phyloP scores from a whole-genome alignment of 1,140 invertebrate species.

The Teleopsis dalmanni region DNA sequence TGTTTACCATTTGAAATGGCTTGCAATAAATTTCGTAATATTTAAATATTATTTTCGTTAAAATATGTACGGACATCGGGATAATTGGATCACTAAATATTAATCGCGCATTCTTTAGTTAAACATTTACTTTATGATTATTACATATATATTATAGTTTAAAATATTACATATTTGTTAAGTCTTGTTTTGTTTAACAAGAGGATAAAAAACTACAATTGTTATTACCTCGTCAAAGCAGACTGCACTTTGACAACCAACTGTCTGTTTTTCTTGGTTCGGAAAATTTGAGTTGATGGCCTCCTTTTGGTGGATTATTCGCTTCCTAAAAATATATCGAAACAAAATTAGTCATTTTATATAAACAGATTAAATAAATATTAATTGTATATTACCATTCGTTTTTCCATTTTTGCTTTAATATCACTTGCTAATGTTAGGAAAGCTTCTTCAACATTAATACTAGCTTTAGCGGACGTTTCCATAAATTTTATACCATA shows the following conservation, averaged over 20 bases:
- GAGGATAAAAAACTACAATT: slow-evolving; percentile 40
- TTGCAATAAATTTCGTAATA: too few relatives aligned
- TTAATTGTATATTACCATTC: slow-evolving; percentile 65
- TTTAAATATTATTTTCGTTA: too few relatives aligned
- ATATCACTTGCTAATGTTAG: slow-evolving; percentile 89
- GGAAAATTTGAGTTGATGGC: slow-evolving; percentile 58
- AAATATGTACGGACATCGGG: too few relatives aligned
- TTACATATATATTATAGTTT: slow-evolving; percentile 9
- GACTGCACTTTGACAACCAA: slow-evolving; percentile 63
- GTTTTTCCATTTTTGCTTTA: slow-evolving; percentile 92
- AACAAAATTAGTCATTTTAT: not conserved
- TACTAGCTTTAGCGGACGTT: slow-evolving; percentile 84
- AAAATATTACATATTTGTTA: slow-evolving; percentile 10
- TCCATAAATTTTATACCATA: slow-evolving; percentile 93
- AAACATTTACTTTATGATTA: too few relatives aligned
- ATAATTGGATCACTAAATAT: too few relatives aligned
- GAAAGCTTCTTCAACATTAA: slow-evolving; percentile 87
- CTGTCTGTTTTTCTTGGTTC: slow-evolving; percentile 65
- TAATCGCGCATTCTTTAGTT: too few relatives aligned
- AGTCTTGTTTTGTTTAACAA: slow-evolving; percentile 27
- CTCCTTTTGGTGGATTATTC: slow-evolving; percentile 69
- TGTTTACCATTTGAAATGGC: too few relatives aligned
- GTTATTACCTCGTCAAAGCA: slow-evolving; percentile 59
- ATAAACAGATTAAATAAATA: slow-evolving; percentile 3
- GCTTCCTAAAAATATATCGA: slow-evolving; percentile 55